A percentile compares a stretch with the other conserved stretches of the same genome.
Conservation (phyloP, 2,797 vertebrate genomes). For the Anableps anableps region DNA sequence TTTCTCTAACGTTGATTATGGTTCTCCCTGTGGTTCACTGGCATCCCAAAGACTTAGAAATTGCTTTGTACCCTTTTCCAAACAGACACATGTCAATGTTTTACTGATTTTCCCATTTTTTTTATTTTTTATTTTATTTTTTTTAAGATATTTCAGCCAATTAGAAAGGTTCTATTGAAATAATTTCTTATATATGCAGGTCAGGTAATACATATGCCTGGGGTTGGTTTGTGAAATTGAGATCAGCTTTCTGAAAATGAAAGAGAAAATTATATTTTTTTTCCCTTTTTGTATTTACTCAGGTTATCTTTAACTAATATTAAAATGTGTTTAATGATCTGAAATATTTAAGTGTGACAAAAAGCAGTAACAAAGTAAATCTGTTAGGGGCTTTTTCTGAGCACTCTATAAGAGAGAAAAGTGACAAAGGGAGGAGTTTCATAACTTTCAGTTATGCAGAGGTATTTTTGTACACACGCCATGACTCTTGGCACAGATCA, state of each 20-base stretch:
- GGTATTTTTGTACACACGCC: neutral
- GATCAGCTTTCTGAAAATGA: neutral
- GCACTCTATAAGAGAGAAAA: neutral
- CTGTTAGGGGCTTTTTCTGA: neutral
- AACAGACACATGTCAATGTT: too few relatives aligned
- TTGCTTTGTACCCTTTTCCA: too few relatives aligned
- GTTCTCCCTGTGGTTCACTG: too few relatives aligned
- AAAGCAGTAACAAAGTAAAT: neutral
- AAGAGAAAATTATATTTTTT: neutral
- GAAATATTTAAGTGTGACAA: neutral
- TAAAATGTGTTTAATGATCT: neutral
- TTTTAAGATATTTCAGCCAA: too few relatives aligned
- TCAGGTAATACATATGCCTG: too few relatives aligned
- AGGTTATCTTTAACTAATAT: neutral
- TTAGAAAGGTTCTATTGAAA: too few relatives aligned
- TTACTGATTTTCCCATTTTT: too few relatives aligned
- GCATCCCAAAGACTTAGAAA: too few relatives aligned
- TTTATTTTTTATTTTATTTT: too few relatives aligned
- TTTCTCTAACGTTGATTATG: too few relatives aligned
- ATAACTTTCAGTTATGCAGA: neutral
- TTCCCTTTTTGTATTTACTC: neutral
- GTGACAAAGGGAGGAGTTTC: neutral
- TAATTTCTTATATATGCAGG: too few relatives aligned
- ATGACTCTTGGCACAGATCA: neutral
- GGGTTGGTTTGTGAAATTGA: too few relatives aligned